Conservation (phyloP, 2,888 invertebrate genomes). For the Drosophila basisetae region DNA sequence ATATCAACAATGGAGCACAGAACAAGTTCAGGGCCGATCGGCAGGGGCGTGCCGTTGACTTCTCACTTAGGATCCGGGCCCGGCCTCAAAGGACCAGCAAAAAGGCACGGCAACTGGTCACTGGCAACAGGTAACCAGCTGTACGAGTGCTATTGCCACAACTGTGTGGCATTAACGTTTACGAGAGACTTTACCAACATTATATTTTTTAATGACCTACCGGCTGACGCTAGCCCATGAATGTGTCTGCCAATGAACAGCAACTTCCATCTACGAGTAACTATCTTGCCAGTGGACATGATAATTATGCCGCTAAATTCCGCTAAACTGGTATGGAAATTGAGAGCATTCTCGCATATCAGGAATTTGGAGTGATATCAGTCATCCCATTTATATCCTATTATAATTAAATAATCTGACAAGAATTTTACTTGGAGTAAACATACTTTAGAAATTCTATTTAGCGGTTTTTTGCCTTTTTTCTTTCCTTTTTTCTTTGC, state of each 20-base stretch:
- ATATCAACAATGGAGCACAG: slow-evolving; percentile 33
- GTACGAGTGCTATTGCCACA: slow-evolving; percentile 40
- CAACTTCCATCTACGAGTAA: slow-evolving; percentile 12
- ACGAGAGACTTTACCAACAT: slow-evolving; percentile 38
- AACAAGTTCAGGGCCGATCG: slow-evolving; percentile 76
- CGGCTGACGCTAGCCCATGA: slow-evolving; percentile 28
- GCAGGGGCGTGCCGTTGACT: slow-evolving; percentile 65
- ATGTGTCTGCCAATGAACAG: slow-evolving; percentile 46
- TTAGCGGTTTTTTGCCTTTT: slow-evolving; percentile 6
- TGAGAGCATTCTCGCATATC: background rate
- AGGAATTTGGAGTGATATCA: background rate
- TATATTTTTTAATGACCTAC: slow-evolving; percentile 62
- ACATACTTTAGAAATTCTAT: background rate
- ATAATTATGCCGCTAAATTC: slow-evolving; percentile 12
- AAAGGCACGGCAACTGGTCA: slow-evolving; percentile 9
- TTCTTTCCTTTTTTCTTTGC: background rate
- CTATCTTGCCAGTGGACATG: slow-evolving; percentile 5
- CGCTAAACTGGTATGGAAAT: background rate
- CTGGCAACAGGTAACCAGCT: slow-evolving; percentile 27
- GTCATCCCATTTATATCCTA: background rate
- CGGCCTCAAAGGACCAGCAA: slow-evolving; percentile 49
- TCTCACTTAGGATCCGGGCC: slow-evolving; percentile 5
- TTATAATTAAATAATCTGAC: background rate
- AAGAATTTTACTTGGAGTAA: background rate
- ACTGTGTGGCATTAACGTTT: slow-evolving; percentile 36